Percentiles rank a stretch among this genome's conserved stretches.
Conservation (phyloP, 2,888 invertebrate genomes). For the Drosophila differens region DNA sequence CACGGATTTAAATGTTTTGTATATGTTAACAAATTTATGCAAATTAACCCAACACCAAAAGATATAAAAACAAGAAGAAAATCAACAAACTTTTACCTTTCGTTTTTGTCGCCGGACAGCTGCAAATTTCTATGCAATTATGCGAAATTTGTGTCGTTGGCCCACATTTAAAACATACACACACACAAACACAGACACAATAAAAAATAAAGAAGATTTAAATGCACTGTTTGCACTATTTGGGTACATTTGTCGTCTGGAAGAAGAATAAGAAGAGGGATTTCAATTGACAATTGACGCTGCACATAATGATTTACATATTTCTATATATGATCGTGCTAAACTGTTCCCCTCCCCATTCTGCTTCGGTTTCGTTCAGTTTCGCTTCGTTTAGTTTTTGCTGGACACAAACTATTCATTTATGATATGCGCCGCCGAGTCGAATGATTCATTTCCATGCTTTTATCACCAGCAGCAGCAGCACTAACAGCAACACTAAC, state of each 20-base stretch:
- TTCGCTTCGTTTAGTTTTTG: conserved; percentile 9
- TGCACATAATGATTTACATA: conserved; percentile 14
- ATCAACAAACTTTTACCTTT: conserved; percentile 55
- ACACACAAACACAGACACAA: neutral
- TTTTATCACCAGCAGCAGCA: conserved; percentile 44
- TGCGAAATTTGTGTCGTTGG: conserved; percentile 47
- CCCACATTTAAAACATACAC: conserved; percentile 45
- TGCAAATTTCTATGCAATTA: conserved; percentile 58
- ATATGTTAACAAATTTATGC: conserved; percentile 40
- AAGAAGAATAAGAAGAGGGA: neutral
- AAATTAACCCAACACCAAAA: conserved; percentile 31
- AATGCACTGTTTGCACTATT: conserved; percentile 25
- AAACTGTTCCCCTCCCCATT: conserved; percentile 7
- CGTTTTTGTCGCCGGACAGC: conserved; percentile 48
- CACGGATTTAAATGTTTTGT: conserved; percentile 28
- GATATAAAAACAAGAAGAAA: conserved; percentile 11
- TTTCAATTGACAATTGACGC: conserved; percentile 30
- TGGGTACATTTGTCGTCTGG: conserved; percentile 18
- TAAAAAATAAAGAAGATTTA: conserved; percentile 5
- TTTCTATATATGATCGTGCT: conserved; percentile 6
- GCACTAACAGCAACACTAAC: neutral
- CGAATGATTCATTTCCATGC: conserved; percentile 55
- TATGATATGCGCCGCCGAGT: conserved; percentile 42
- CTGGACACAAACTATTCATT: conserved; percentile 46
- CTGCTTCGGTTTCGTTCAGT: neutral